phyloP scores from a whole-genome alignment of 2,797 vertebrate genomes.

The Oryzias sinensis region DNA sequence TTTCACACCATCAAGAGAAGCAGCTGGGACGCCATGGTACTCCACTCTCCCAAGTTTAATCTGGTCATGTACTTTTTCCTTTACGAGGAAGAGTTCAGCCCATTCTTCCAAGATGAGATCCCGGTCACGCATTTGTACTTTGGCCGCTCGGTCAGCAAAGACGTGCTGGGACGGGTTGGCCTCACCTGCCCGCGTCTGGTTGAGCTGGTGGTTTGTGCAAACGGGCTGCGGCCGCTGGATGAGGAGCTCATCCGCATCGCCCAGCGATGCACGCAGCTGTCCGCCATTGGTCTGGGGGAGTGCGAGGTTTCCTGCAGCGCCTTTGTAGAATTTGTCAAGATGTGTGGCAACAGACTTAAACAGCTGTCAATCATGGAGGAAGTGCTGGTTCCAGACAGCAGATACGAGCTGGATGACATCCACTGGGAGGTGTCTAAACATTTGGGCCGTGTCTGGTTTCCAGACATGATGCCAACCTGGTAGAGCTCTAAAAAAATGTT shows the following conservation, averaged over 20 bases:
- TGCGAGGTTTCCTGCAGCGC: slow-evolving; percentile 97
- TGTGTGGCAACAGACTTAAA: slow-evolving; percentile 91
- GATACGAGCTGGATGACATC: slow-evolving; percentile 92
- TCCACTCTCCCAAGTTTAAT: slow-evolving; percentile 94
- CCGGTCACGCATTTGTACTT: slow-evolving; percentile 96
- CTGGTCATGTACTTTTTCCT: slow-evolving; percentile 98
- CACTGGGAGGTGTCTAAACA: slow-evolving; percentile 97
- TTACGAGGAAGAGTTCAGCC: slow-evolving; percentile 95
- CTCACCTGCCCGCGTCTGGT: slow-evolving; percentile 92
- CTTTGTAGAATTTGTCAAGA: slow-evolving; percentile 98
- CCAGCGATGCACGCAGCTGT: slow-evolving; percentile 89
- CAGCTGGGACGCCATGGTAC: slow-evolving; percentile 97
- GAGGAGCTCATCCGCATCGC: slow-evolving; percentile 96
- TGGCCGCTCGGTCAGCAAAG: slow-evolving; percentile 94
- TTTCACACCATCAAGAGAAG: slow-evolving; percentile 94
- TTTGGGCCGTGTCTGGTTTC: slow-evolving; percentile 95
- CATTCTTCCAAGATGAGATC: slow-evolving; percentile 92
- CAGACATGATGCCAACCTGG: slow-evolving; percentile 98
- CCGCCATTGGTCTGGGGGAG: slow-evolving; percentile 92
- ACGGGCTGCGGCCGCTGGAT: slow-evolving; percentile 90
- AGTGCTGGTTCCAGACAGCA: slow-evolving; percentile 93
- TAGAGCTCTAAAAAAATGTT: slow-evolving; percentile 51
- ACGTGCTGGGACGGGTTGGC: slow-evolving; percentile 92
- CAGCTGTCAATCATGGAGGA: slow-evolving; percentile 98
- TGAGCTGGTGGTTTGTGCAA: slow-evolving; percentile 95